Evolutionary conservation across 2,888 invertebrate genomes (phyloP).

Genomic region (Pollenia griseotomentosa): DNA sequence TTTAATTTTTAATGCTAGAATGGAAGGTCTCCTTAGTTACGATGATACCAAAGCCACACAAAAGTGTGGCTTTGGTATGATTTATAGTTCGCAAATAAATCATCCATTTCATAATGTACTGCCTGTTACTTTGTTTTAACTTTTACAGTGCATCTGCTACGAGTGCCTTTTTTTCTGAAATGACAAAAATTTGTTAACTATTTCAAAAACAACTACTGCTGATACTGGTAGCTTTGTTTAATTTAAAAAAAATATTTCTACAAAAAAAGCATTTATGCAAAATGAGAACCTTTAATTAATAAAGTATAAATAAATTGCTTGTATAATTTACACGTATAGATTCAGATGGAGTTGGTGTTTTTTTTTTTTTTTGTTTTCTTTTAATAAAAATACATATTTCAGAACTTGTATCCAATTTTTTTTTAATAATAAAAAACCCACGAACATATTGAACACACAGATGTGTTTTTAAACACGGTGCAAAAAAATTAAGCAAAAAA

Average conservation of each 20-base stretch:
- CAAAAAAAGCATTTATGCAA: neutral
- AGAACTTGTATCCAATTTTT: neutral
- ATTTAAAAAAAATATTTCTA: neutral
- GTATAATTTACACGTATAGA: constrained; percentile 57
- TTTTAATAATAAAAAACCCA: constrained; percentile 8
- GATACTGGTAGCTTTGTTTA: neutral
- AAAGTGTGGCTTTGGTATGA: too few species aligned
- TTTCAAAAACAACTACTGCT: neutral
- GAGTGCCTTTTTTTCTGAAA: too few species aligned
- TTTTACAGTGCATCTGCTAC: too few species aligned
- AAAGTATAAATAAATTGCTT: constrained; percentile 18
- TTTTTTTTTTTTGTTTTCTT: neutral
- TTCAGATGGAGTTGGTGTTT: neutral
- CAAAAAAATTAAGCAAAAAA: neutral
- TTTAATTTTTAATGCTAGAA: too few species aligned
- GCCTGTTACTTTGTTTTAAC: too few species aligned
- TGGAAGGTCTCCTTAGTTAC: too few species aligned
- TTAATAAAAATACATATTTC: neutral
- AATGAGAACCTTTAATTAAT: constrained; percentile 12
- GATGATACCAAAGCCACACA: too few species aligned
- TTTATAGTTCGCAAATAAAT: too few species aligned
- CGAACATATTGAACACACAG: constrained; percentile 55
- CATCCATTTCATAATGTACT: too few species aligned
- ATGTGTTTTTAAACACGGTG: constrained; percentile 34
- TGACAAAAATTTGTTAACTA: neutral